phyloP scores from a whole-genome alignment of 2,797 vertebrate genomes.

The Mormyrops boulengeri region DNA sequence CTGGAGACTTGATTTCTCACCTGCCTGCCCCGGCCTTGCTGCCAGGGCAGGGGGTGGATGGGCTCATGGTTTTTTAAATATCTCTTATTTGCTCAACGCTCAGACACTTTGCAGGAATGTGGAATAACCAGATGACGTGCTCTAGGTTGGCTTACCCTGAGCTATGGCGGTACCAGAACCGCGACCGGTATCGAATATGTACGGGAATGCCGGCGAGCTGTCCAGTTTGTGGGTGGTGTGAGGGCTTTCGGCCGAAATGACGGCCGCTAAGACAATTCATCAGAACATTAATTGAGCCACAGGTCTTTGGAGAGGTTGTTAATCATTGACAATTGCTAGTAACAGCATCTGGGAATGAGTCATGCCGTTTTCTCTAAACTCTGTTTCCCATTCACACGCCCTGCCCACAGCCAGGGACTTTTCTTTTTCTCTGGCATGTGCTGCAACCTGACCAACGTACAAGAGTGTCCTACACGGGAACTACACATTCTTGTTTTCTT shows the following conservation, averaged over 20 bases:
- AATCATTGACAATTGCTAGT: background rate
- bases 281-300: background rate
- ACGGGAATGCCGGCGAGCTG: background rate
- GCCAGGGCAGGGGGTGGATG: background rate
- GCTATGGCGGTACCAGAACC: background rate
- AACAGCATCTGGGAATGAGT: background rate
- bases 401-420: background rate
- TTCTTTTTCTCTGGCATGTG: background rate
- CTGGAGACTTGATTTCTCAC: background rate
- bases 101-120: background rate
- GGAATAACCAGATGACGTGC: background rate
- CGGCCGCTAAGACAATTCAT: background rate
- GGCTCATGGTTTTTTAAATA: background rate
- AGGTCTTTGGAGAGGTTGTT: background rate
- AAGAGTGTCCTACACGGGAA: background rate
- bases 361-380: background rate
- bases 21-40: background rate
- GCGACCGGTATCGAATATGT: background rate
- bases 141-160: background rate
- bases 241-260: background rate
- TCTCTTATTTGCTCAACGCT: background rate
- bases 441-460: background rate
- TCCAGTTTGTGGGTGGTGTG: background rate
- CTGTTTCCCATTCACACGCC: background rate
- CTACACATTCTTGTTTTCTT: background rate